These are phyloP conservation scores for Thalassarche chlororhynchos DNA, from an alignment of 2,113 vertebrate genomes.

Conservation along the genomic window DNA sequence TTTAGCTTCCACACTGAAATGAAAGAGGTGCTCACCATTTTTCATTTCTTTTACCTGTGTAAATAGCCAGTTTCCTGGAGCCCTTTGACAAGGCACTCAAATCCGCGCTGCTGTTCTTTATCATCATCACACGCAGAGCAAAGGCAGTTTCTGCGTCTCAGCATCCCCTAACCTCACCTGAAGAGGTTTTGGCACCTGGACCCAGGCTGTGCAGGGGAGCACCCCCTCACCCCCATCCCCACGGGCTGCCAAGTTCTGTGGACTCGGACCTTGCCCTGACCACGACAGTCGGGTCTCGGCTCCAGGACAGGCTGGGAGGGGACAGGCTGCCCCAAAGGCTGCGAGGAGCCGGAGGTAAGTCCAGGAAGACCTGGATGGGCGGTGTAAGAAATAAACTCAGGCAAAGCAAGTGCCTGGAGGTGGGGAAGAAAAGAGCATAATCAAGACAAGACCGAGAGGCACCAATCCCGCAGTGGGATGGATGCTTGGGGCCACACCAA, in stretches of 20 bases:
- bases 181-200: not conserved
- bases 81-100: not conserved
- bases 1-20: not conserved
- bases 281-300: not conserved
- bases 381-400: not conserved
- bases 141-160: not conserved
- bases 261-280: not conserved
- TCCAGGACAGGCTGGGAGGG: not conserved
- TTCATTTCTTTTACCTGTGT: not conserved
- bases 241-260: rapidly evolving
- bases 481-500: not conserved
- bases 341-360: not conserved
- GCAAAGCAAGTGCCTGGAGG: not conserved
- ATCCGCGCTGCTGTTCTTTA: not conserved
- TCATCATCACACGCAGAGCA: not conserved
- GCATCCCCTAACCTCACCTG: not conserved
- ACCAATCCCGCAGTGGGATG: not conserved
- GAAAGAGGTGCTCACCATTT: not conserved
- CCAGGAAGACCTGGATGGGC: not conserved
- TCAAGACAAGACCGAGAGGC: not conserved
- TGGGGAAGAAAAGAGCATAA: not conserved
- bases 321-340: not conserved
- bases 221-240: not conserved
- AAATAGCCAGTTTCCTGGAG: not conserved
- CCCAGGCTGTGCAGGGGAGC: not conserved